These are phyloP conservation scores for Brachyptera putata DNA, from an alignment of 2,888 invertebrate genomes.

Conservation along the genomic window DNA sequence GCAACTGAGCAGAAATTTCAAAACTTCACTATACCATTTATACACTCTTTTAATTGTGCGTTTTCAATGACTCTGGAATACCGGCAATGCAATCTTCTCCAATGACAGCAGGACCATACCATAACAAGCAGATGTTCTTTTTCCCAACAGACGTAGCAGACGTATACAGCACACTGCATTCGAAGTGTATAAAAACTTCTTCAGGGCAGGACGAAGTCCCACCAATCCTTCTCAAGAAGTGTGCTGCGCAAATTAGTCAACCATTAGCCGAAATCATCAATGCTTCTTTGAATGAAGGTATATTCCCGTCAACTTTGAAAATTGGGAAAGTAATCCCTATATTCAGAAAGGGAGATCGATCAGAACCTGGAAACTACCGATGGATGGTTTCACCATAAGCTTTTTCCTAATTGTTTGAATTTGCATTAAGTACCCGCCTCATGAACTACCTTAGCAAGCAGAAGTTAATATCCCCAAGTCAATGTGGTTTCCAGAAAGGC, in stretches of 20 bases:
- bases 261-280: conserved; percentile 11
- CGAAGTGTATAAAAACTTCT: background rate
- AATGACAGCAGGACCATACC: background rate
- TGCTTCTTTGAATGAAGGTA: background rate
- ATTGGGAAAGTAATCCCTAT: background rate
- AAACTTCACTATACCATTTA: background rate
- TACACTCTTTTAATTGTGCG: too few relatives aligned
- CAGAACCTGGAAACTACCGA: background rate
- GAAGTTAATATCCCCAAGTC: background rate
- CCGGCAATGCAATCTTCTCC: too few relatives aligned
- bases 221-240: background rate
- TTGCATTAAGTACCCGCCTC: background rate
- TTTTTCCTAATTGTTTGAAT: conserved; percentile 13
- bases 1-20: background rate
- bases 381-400: background rate
- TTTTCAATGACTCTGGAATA: too few relatives aligned
- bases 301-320: conserved; percentile 1
- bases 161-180: background rate
- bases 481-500: conserved; percentile 12
- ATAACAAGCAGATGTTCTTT: background rate
- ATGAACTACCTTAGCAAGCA: background rate
- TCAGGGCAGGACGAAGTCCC: background rate
- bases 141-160: background rate
- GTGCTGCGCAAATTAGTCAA: background rate
- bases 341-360: background rate